These are phyloP conservation scores for Zaprionus lachaisei DNA, from an alignment of 1,140 invertebrate genomes.

Conservation along the genomic window DNA sequence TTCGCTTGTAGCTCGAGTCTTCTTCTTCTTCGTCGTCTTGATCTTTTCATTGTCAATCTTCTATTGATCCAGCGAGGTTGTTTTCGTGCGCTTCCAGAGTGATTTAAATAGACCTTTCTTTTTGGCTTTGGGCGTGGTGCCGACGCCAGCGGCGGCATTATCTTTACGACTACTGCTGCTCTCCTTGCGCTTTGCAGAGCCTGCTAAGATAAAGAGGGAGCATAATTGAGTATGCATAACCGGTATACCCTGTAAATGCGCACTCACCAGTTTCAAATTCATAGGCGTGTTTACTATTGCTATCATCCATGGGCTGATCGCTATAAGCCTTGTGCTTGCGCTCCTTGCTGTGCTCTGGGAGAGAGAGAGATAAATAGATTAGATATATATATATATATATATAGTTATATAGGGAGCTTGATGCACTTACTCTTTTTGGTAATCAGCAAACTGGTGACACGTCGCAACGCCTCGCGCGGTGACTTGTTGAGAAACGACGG, in stretches of 20 bases:
- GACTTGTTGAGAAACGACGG: conserved; percentile 94
- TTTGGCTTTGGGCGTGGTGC: conserved; percentile 85
- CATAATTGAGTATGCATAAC: conserved; percentile 11
- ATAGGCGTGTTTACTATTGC: conserved; percentile 70
- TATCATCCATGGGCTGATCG: conserved; percentile 67
- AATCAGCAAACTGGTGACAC: conserved; percentile 94
- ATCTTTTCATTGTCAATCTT: neutral
- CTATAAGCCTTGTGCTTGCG: conserved; percentile 76
- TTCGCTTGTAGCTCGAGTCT: conserved; percentile 3
- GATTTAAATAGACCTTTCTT: conserved; percentile 93
- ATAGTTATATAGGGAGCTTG: neutral
- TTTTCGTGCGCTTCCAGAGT: conserved; percentile 92
- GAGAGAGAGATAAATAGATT: neutral
- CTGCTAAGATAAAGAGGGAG: conserved; percentile 81
- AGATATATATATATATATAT: conserved; percentile 3
- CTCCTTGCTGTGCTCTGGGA: conserved; percentile 69
- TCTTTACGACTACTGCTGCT: conserved; percentile 53
- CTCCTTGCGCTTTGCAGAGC: conserved; percentile 85
- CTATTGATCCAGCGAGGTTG: conserved; percentile 92
- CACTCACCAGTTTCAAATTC: conserved; percentile 69
- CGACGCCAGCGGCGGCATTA: conserved; percentile 51
- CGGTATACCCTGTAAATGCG: neutral
- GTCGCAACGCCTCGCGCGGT: conserved; percentile 91
- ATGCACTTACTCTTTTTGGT: conserved; percentile 86
- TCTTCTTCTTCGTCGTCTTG: neutral